Base-by-base conservation (phyloP, 2,888 invertebrate genomes). In the Sycophila texana region DNA sequence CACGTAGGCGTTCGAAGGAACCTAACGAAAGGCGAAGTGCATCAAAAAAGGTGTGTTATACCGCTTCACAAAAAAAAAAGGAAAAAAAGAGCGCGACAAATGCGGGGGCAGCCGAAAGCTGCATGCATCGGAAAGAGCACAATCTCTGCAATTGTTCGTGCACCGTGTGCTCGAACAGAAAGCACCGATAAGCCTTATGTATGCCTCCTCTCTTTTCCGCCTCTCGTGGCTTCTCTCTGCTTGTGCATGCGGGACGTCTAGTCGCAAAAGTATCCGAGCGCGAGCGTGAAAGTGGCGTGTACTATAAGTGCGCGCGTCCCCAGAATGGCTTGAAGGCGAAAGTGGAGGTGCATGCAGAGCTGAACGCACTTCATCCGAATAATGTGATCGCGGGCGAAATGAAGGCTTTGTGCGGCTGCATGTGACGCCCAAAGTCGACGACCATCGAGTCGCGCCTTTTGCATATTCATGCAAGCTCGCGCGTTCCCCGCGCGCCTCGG, bases 321-420 rank as follows among this genome's bases (percentile, higher is more conserved):
- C 53, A n/a, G 5, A 14, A 53, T n/a, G 53, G 53, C 53, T n/a
- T 20, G 2, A 12, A 5, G 5, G 18, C 14, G 26, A 26, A 26
- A 53, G 47, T 16, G 3, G 53, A 13, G 7, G 47, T 53, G 22
- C 22, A 30, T 0, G 18, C 22, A 1, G 18, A 65, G 30, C 51
- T 16, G 18, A 65, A 68, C 67, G 70, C 20, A 58, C 47, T 70
- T 70, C 58, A 70, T 58, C 70, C 70, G 58, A 70, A 70, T 70
- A 70, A 70, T 70, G 70, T 58, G 58, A 70, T 58, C 22, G 39
- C 58, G 70, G 14, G 14, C 13, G 58, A 18, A 58, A 47, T 14
- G 57, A 18, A 20, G 70, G 70, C 70, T 68, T 68, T 57, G 70
- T 58, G 57, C 39, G n/a, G 16, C 53, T 53, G n/a, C 53, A 53